Base-by-base conservation (phyloP, 2,797 vertebrate genomes). In the Chrosomus eos region DNA sequence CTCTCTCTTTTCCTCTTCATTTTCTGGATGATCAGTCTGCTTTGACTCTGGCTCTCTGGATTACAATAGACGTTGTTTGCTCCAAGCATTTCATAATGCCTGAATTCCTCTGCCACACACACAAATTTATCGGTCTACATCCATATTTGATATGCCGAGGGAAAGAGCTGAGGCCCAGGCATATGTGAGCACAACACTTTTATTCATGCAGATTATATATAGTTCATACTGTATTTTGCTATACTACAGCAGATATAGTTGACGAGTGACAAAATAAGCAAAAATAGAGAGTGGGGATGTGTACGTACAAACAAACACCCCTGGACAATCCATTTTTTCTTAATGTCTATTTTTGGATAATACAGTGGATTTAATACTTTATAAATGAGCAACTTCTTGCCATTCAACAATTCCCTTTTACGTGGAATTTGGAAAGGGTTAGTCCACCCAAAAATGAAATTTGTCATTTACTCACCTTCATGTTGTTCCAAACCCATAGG, bases 1-100 rank as follows among this genome's bases (percentile, higher is more conserved):
- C 33, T 28, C 45, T 10, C 3, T n/a, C 33, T 48, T 55, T 31
- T 68, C 9, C 80, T 60, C 67, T 55, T 82, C 53, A 60, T 82
- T 72, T 82, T 60, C 36, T 40, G 80, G 53, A 45, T 51, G 21
- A 80, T 67, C 19, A 45, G 62, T 78, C 75, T 26, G 55, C 19
- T 80, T 33, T 36, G 77, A 62, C 53, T 28, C 53, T 19, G 16
- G 16, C 80, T 43, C 80, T 43, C 60, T 80, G 40, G 26, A 62
- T 62, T 73, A 82, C 53, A 73, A 73, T n/a, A 82, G 53, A 62
- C 5, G 13, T 19, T n/a, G 70, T 82, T 68, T 26, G 11, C 55
- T 48, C 19, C 26, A 82, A 62, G 48, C 68, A 82, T 82, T 64
- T 82, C 70, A 48, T 19, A 48, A 82, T 64, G 55, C 38, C 70